Base-by-base conservation (phyloP, 1,140 invertebrate genomes). In the Ceratina calcarata region DNA sequence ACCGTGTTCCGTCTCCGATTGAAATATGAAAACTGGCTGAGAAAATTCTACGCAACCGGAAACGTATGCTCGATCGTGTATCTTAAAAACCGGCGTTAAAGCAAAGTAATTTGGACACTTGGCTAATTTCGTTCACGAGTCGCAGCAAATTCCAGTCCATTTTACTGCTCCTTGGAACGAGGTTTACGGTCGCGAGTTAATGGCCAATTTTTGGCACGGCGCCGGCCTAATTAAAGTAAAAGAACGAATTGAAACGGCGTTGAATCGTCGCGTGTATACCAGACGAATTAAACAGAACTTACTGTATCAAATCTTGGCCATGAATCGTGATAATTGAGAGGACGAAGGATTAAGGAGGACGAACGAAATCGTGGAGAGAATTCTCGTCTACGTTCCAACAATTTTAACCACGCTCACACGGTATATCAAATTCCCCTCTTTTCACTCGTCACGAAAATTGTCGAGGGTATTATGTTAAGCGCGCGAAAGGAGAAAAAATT, bases 341-440 rank as follows among this genome's bases (percentile, higher is more conserved):
- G 2, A 7, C 16, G 16, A 53, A 51, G 32, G 20, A 12, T 15
- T 0, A 27, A 6, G 7, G 10, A 8, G 3, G 10, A n/a, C 1
- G 7, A 20, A 55, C 0, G 2, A 18, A 27, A 61, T 51, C n/a
- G 24, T 10, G 6, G 0, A 1, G 20, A 16, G 10, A 49, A 32
- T 68, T 76, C 32, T 66, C 58, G 51, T 53, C 60, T 20, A 18
- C 16, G 6, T 60, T 24, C 58, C 58, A 8, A 10, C 45, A 32
- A 74, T 66, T 57, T 22, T 49, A 18, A 57, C 37, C 6, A 27
- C 49, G 12, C 45, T 61, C 2, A 61, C 45, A 37, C 51, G 32
- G 65, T 66, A 37, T 65, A 74, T 66, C 72, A 55, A 64, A 62
- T 64, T 64, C 24, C 60, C 27, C 37, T 45, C 37, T 32, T 13